Evolutionary conservation across 2,797 vertebrate species (phyloP).

Genomic region (Poeciliopsis presidionis): DNA sequence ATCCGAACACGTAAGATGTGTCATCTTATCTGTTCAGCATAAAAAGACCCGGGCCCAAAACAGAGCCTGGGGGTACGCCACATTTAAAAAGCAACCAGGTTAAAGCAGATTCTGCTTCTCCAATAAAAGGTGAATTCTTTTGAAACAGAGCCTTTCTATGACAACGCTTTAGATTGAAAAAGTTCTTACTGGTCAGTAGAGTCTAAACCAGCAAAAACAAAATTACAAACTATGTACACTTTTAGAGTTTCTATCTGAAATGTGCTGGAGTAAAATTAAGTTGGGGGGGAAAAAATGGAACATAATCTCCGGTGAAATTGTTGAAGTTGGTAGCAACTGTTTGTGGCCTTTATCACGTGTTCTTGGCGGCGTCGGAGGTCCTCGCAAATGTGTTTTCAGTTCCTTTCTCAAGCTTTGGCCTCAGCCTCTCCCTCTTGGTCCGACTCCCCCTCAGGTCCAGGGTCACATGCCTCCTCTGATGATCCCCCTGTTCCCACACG

Average conservation of each 20-base stretch:
- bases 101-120: background rate
- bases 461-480: constrained; percentile 98
- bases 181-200: background rate
- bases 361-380: background rate
- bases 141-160: background rate
- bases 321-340: background rate
- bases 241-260: background rate
- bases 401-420: background rate
- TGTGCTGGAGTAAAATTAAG: background rate
- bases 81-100: background rate
- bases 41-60: background rate
- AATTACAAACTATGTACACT: background rate
- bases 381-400: background rate
- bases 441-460: constrained; percentile 86
- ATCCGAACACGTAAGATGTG: too few relatives aligned
- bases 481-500: constrained; percentile 98
- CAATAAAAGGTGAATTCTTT: background rate
- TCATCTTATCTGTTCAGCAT: background rate
- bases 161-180: background rate
- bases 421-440: background rate
- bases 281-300: background rate
- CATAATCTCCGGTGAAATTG: background rate
- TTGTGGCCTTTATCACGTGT: background rate
- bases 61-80: background rate
- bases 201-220: background rate